Evolutionary conservation across 2,113 vertebrate genomes (phyloP).

Genomic region (Scophthalmus maximus): DNA sequence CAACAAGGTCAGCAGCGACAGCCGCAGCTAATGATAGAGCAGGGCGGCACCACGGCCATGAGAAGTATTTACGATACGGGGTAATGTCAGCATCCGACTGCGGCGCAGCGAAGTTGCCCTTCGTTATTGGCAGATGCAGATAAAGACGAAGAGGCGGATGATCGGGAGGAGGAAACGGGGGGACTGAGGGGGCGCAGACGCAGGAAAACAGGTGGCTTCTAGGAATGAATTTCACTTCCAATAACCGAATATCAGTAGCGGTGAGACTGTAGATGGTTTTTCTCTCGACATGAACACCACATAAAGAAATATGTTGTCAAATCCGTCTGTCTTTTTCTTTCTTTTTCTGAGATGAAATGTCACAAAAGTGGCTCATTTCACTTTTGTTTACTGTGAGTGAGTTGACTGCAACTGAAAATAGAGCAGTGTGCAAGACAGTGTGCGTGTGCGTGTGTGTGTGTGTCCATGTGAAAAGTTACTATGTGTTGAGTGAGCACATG

Average conservation of each 20-base stretch:
- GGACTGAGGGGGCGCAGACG: background rate
- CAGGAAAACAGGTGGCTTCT: constrained; percentile 28
- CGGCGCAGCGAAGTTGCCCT: constrained; percentile 6
- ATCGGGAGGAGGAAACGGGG: background rate
- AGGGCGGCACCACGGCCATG: constrained; percentile 34
- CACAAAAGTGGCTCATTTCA: background rate
- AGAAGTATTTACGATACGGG: constrained; percentile 47
- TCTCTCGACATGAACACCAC: background rate
- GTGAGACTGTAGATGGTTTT: background rate
- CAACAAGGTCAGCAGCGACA: constrained; percentile 44
- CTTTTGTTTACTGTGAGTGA: background rate
- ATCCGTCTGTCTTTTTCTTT: background rate
- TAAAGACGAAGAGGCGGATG: background rate
- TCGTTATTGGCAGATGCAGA: constrained; percentile 38
- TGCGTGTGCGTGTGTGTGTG: constrained; percentile 29
- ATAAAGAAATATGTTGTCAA: too few species aligned
- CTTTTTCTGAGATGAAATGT: background rate
- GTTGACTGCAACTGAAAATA: background rate
- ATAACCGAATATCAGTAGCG: background rate
- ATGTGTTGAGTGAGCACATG: constrained; percentile 37
- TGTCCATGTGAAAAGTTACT: constrained; percentile 27
- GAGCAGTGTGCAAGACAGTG: background rate
- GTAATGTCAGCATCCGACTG: constrained; percentile 36
- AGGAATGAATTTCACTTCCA: background rate
- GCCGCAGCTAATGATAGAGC: constrained; percentile 58